phyloP scores from a whole-genome alignment of 2,888 invertebrate species.

The Allolobophora icterica region DNA sequence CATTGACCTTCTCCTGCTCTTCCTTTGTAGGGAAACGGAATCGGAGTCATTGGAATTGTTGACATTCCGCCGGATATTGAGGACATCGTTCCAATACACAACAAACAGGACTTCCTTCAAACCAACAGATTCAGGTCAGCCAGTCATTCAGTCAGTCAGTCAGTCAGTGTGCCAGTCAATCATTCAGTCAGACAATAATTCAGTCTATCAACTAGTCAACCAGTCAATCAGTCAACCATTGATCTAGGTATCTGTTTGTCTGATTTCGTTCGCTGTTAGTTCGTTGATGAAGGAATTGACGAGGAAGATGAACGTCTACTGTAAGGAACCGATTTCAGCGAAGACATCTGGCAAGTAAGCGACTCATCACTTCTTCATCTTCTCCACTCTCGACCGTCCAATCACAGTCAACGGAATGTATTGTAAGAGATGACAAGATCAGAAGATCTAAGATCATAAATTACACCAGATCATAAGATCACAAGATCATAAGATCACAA shows the following conservation, averaged over 20 bases:
- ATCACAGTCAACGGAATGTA: no score
- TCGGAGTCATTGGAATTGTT: background rate
- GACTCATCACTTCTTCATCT: no score
- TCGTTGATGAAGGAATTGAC: slow-evolving; percentile 10
- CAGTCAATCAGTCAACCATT: slow-evolving; percentile 42
- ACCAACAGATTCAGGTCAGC: slow-evolving; percentile 32
- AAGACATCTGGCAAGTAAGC: no score
- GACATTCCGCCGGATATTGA: slow-evolving; percentile 19
- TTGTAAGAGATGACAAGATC: no score
- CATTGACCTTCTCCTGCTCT: no score
- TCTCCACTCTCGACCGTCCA: no score
- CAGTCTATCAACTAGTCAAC: slow-evolving; percentile 31
- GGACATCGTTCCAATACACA: background rate
- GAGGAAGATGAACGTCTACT: background rate
- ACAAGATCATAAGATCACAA: no score
- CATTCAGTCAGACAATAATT: slow-evolving; percentile 31
- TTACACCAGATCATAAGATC: no score
- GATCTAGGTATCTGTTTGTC: no score
- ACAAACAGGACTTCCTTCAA: background rate
- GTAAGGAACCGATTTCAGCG: background rate
- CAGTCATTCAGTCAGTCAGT: slow-evolving; percentile 42
- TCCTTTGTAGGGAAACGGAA: background rate
- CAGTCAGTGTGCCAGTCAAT: slow-evolving; percentile 39
- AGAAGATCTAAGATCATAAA: no score
- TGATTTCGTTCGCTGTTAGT: background rate